A percentile compares a stretch with the other conserved stretches of the same genome.
phyloP scores from a whole-genome alignment of 2,797 vertebrate species.

The Cercopithecus mitis region DNA sequence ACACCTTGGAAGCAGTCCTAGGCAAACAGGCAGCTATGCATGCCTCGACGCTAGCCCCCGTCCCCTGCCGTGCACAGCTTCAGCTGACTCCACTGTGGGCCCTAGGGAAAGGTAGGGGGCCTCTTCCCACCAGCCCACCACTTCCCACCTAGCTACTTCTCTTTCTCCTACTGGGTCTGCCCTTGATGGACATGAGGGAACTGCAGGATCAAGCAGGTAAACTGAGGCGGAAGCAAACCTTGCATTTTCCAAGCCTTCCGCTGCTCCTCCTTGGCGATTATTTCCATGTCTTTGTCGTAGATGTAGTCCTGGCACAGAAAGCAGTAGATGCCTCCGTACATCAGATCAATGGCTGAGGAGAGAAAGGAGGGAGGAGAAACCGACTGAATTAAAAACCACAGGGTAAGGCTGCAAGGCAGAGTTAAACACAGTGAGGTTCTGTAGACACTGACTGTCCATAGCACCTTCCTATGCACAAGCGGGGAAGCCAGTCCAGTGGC shows the following conservation, averaged over 20 bases:
- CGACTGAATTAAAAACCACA: background rate
- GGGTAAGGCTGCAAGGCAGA: background rate
- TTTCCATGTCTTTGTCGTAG: slow-evolving; percentile 99
- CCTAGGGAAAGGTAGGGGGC: no score
- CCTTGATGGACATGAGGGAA: slow-evolving; percentile 67
- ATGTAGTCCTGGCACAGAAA: slow-evolving; percentile 99
- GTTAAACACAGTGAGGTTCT: background rate
- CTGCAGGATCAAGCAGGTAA: slow-evolving; percentile 64
- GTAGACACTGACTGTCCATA: background rate
- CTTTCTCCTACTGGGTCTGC: slow-evolving; percentile 57
- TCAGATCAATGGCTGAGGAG: slow-evolving; percentile 94
- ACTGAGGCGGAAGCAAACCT: slow-evolving; percentile 87
- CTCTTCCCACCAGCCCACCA: background rate
- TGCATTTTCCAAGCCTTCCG: slow-evolving; percentile 99
- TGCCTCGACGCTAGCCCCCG: background rate
- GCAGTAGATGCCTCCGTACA: slow-evolving; percentile 99
- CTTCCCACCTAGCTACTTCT: slow-evolving; percentile 12
- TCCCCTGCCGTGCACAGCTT: no score
- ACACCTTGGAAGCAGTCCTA: background rate
- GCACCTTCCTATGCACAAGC: background rate
- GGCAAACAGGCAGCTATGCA: background rate
- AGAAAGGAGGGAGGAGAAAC: slow-evolving; percentile 35
- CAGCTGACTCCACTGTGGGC: background rate
- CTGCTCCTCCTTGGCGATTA: slow-evolving; percentile 99
- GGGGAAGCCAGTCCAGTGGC: no score